Conservation (phyloP, 37 sponge, comb jelly and placozoan genomes). For the Axinella damicornis region DNA sequence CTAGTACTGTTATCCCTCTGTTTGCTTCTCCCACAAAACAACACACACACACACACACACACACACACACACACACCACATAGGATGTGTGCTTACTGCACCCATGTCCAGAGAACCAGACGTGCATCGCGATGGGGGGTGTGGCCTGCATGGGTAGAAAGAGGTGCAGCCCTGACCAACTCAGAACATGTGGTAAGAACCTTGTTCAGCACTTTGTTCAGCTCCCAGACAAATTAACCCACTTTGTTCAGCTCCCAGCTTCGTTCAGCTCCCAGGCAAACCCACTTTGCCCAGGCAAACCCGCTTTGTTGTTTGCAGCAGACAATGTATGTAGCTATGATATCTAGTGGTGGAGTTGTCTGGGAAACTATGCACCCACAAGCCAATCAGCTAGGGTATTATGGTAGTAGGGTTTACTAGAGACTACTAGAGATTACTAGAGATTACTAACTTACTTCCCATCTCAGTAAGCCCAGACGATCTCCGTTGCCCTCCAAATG, state of each 20-base stretch:
- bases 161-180: constrained; percentile 36
- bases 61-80: constrained; percentile 11
- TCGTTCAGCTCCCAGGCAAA: no score
- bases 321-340: no score
- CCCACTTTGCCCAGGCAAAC: no score
- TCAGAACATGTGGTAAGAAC: constrained; percentile 57
- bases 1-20: not conserved
- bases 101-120: constrained; percentile 31
- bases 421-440: not conserved
- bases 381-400: no score
- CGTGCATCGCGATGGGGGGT: constrained; percentile 17
- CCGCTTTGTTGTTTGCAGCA: no score
- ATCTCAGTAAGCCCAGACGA: not conserved
- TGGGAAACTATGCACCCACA: no score
- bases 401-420: not conserved
- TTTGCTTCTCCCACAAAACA: not conserved
- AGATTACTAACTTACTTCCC: not conserved
- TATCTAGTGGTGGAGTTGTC: no score
- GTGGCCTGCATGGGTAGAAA: constrained; percentile 35
- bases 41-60: constrained; percentile 20
- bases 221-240: no score
- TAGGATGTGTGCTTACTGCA: constrained; percentile 45
- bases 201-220: no score
- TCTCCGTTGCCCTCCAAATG: not conserved
- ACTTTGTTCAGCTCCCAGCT: not conserved